Evolutionary conservation across 2,797 vertebrate genomes (phyloP).

Genomic region (Takifugu ocellatus): DNA sequence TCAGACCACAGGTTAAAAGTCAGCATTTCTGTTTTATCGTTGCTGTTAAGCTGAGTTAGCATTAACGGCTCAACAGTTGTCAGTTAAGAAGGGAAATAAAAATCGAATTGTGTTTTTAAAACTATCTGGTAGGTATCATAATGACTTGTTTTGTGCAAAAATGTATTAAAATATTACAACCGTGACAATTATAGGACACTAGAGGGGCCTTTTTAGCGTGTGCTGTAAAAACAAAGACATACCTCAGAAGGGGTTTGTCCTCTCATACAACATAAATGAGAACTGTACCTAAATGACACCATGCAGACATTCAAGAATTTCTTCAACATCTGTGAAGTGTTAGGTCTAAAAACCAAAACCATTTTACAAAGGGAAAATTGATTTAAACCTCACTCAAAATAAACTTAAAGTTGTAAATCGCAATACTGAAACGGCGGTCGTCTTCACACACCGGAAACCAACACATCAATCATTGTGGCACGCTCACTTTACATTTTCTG

Average conservation of each 20-base stretch:
- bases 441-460: too few relatives aligned
- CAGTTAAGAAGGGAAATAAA: too few relatives aligned
- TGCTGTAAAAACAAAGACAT: conserved; percentile 10
- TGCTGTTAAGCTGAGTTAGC: too few relatives aligned
- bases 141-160: not conserved
- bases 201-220: not conserved
- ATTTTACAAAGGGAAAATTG: conserved; percentile 7
- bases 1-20: too few relatives aligned
- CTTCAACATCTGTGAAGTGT: conserved; percentile 8
- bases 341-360: conserved; percentile 10
- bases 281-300: not conserved
- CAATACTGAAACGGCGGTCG: not conserved
- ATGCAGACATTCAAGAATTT: not conserved
- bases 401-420: not conserved
- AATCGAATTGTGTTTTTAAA: too few relatives aligned
- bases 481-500: too few relatives aligned
- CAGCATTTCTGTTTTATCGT: too few relatives aligned
- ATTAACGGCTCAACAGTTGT: too few relatives aligned
- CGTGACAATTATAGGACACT: not conserved
- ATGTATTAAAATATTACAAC: not conserved
- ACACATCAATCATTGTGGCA: too few relatives aligned
- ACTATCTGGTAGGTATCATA: not conserved
- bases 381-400: not conserved
- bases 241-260: conserved; percentile 5
- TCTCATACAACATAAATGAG: not conserved